phyloP scores from a whole-genome alignment of 2,888 invertebrate species.

The Phalangium opilio region DNA sequence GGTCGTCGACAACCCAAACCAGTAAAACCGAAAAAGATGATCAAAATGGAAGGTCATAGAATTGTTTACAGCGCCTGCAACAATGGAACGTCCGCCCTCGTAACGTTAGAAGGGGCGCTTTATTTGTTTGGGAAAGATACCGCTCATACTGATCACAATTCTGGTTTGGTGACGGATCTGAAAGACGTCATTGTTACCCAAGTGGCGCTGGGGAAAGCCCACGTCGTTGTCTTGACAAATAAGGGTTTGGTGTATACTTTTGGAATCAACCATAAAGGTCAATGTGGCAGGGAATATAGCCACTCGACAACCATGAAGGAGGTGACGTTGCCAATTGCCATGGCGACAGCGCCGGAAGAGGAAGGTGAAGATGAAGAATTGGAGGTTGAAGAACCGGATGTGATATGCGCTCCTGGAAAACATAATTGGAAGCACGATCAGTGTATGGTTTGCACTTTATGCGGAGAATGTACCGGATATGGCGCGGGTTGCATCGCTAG shows the following conservation, averaged over 20 bases:
- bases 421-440: slow-evolving; percentile 66
- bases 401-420: slow-evolving; percentile 48
- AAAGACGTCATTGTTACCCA: slow-evolving; percentile 50
- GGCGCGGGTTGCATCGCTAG: slow-evolving; percentile 65
- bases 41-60: slow-evolving; percentile 69
- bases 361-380: slow-evolving; percentile 25
- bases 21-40: slow-evolving; percentile 79
- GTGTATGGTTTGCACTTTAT: slow-evolving; percentile 78
- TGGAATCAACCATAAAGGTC: slow-evolving; percentile 94
- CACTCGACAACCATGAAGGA: slow-evolving; percentile 35
- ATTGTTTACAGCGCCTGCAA: slow-evolving; percentile 77
- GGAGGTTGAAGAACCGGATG: slow-evolving; percentile 19
- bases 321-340: slow-evolving; percentile 27
- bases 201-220: slow-evolving; percentile 86
- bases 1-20: slow-evolving; percentile 67
- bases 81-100: slow-evolving; percentile 82
- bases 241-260: slow-evolving; percentile 86
- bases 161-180: slow-evolving; percentile 54
- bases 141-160: slow-evolving; percentile 56
- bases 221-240: slow-evolving; percentile 71
- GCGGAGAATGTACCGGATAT: slow-evolving; percentile 86
- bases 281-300: slow-evolving; percentile 77
- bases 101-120: slow-evolving; percentile 74
- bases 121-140: slow-evolving; percentile 86
- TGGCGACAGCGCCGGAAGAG: slow-evolving; percentile 32